Percentiles rank a stretch among this genome's conserved stretches.
These are phyloP conservation scores for Phthorimaea operculella DNA, from an alignment of 1,140 invertebrate genomes.

Conservation along the genomic window DNA sequence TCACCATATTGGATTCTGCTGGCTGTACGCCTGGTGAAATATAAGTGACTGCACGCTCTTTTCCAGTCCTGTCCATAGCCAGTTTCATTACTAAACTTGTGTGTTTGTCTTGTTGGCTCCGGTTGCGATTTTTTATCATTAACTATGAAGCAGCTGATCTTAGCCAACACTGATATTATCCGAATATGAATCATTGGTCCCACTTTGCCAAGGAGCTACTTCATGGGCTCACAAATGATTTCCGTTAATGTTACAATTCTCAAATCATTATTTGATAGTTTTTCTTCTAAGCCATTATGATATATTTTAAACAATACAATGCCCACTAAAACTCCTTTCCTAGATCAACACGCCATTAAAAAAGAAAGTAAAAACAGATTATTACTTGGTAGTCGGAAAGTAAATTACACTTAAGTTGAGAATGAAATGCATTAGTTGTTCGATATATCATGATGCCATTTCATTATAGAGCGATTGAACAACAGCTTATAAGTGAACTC, in stretches of 20 bases:
- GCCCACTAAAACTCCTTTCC: constrained; percentile 1
- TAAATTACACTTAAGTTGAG: constrained; percentile 11
- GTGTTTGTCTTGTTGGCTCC: too few relatives aligned
- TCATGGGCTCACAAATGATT: neutral
- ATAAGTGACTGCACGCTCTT: too few relatives aligned
- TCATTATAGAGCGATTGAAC: too few relatives aligned
- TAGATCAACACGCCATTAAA: constrained; percentile 20
- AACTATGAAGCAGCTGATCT: neutral
- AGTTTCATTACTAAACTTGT: too few relatives aligned
- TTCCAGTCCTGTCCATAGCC: too few relatives aligned
- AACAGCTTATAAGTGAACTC: too few relatives aligned
- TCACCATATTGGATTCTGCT: too few relatives aligned
- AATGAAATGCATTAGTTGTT: too few relatives aligned
- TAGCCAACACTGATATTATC: constrained; percentile 1
- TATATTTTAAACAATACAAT: neutral
- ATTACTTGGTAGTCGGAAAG: constrained; percentile 1
- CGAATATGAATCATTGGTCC: constrained; percentile 34
- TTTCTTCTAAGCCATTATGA: neutral
- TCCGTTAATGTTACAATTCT: neutral
- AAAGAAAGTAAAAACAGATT: constrained; percentile 12
- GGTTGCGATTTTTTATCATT: too few relatives aligned
- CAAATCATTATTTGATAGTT: neutral
- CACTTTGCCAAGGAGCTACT: constrained; percentile 31
- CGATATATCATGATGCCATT: too few relatives aligned
- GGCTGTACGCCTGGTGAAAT: too few relatives aligned